Base-by-base conservation (phyloP, 1,140 invertebrate genomes). In the Drosophila lacertosa region DNA sequence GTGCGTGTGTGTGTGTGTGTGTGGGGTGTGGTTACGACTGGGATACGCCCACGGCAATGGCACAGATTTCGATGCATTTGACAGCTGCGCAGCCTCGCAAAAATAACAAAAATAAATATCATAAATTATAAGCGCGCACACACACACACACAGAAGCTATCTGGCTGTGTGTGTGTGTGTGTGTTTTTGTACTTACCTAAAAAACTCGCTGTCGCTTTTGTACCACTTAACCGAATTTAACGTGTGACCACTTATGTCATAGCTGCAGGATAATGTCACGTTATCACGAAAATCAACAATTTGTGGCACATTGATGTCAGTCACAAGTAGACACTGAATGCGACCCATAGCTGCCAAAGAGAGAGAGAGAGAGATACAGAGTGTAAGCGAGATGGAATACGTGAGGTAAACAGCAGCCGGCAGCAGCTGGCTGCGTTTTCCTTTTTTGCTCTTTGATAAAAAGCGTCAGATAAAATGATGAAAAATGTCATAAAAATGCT, bases 161-260 rank as follows among this genome's bases (percentile, higher is more conserved):
- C 22, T n/a, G 11, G n/a, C 2, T n/a, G 18, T 2, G 9, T 45
- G 13, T 40, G 33, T 13, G 37, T 51, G 10, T 20, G 51, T 48
- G 33, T 40, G 13, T 29, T 20, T n/a, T 6, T 18, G 44, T 54
- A 89, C 90, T 86, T 93, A 95, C 72, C 94, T 93, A 91, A 94
- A 96, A 91, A 96, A 95, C 89, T 96, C 94, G 70, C 93, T 92
- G 45, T 93, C 93, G 59, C 95, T 94, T 81, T 95, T 95, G 91
- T 95, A 96, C 95, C 95, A 96, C 91, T 96, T 96, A 71, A 96
- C 94, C 9, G 95, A 95, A 91, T 96, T 96, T 22, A 96, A 92
- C 13, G 92, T 91, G 63, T 95, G 95, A 5, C 92, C 93, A 74
- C 93, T 93, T 80, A 92, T 89, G 77, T 94, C 93, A 79, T 92